These are phyloP conservation scores for Lepidurus packardi DNA, from an alignment of 1,140 invertebrate species.

Conservation along the genomic window DNA sequence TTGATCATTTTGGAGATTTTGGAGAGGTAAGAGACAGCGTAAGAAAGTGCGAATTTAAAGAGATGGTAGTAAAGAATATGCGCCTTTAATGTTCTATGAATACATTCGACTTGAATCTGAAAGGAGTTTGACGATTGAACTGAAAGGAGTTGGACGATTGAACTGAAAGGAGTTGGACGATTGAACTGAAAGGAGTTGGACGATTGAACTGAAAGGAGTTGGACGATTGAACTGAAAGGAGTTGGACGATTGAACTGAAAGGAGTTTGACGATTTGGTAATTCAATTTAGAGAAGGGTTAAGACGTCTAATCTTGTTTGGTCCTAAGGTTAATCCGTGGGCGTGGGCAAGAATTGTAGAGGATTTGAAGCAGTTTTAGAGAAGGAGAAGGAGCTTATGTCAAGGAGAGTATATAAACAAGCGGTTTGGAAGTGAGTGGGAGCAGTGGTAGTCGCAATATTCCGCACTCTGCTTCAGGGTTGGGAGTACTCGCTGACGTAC, in stretches of 20 bases:
- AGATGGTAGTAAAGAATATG: neutral
- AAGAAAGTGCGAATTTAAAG: neutral
- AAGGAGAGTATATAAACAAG: neutral
- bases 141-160: too few relatives aligned
- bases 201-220: too few relatives aligned
- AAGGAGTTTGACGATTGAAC: neutral
- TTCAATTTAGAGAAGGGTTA: neutral
- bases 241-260: neutral
- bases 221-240: too few relatives aligned
- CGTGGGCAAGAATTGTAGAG: neutral
- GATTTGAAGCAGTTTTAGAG: neutral
- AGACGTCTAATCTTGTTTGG: slow-evolving; percentile 15
- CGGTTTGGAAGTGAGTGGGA: neutral
- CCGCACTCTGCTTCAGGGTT: slow-evolving; percentile 15
- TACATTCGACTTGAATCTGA: neutral
- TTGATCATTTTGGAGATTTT: too few relatives aligned
- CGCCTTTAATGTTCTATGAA: slow-evolving; percentile 5
- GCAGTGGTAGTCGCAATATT: slow-evolving; percentile 7
- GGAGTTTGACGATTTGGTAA: neutral
- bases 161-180: too few relatives aligned
- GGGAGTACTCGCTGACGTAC: neutral
- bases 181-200: too few relatives aligned
- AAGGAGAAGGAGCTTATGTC: neutral
- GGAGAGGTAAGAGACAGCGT: neutral
- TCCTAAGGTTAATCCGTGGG: neutral